phyloP scores from a whole-genome alignment of 2,797 vertebrate species.

The Taenioides sp. region DNA sequence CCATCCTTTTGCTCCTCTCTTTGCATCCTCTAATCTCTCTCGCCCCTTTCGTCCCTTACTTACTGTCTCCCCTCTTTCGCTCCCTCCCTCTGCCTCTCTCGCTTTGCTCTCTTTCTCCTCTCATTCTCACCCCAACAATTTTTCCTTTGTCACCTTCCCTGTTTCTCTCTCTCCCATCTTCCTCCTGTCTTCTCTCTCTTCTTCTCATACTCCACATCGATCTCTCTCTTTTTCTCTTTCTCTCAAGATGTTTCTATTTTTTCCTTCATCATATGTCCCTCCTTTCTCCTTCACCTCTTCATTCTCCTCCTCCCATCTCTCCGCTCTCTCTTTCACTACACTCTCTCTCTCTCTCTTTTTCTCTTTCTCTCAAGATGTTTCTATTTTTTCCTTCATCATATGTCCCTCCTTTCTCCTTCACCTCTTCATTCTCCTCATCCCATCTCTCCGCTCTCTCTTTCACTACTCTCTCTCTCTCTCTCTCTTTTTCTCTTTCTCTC shows the following conservation, averaged over 20 bases:
- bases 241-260: neutral
- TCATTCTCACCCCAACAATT: neutral
- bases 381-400: neutral
- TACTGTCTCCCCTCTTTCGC: neutral
- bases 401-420: neutral
- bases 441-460: neutral
- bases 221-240: conserved; percentile 9
- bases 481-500: neutral
- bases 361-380: neutral
- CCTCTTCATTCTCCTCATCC: neutral
- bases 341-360: conserved; percentile 19
- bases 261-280: neutral
- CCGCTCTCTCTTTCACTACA: neutral
- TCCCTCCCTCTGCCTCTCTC: neutral
- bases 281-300: neutral
- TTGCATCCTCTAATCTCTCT: too few species aligned
- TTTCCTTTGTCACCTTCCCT: conserved; percentile 11
- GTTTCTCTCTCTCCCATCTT: neutral
- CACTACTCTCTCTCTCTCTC: conserved; percentile 27
- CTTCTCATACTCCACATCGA: conserved; percentile 16
- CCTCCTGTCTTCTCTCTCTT: neutral
- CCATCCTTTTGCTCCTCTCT: too few species aligned
- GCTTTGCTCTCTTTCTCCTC: neutral
- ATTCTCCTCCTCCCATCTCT: neutral
- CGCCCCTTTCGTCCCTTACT: too few species aligned